Base-by-base conservation (phyloP, 2,797 vertebrate species). In the Rhinichthys osculus region DNA sequence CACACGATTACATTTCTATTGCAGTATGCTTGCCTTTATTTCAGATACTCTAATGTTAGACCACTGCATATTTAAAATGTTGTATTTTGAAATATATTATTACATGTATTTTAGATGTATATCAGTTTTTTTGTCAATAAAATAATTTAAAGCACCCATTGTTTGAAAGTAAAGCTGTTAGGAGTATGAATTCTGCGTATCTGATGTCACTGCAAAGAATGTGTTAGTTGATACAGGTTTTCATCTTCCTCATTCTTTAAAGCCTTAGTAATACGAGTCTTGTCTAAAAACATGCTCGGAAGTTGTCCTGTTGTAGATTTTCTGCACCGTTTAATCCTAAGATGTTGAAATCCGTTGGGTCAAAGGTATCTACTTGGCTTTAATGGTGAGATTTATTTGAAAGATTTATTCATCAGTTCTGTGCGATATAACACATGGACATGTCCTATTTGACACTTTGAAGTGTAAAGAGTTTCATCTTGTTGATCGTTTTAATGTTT, bases 61-160 rank as follows among this genome's bases (percentile, higher is more conserved):
- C 30, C 78, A 85, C 78, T 85, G 59, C 86, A 78, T 89, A 87
- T 90, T 81, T 84, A 91, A 86, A 40, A 79, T 87, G 57, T 77
- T 89, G 78, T 88, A 90, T 79, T 84, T 85, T 81, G 44, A 74
- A 83, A 76, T 83, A 44, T 84, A 80, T 86, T 69, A 82, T 82
- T 23, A 79, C 40, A 74, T 89, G 76, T 88, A 87, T 87, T 87
- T 86, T 77, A 78, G 85, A 87, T 35, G 70, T 57, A 54, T 81
- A 71, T 82, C 14, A 16, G 30, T 76, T 44, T 85, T 81, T 87
- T 90, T 77, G 84, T 80, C 86, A 90, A 88, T 91, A 89, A 90
- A 91, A 88, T 81, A 78, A 85, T 81, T 86, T 85, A 59, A 84
- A 59, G 23, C 64, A 44, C 33, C 6, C 19, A 1, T 30, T 27